Evolutionary conservation across 2,113 vertebrate species (phyloP).

Genomic region (Brachirus orientalis): DNA sequence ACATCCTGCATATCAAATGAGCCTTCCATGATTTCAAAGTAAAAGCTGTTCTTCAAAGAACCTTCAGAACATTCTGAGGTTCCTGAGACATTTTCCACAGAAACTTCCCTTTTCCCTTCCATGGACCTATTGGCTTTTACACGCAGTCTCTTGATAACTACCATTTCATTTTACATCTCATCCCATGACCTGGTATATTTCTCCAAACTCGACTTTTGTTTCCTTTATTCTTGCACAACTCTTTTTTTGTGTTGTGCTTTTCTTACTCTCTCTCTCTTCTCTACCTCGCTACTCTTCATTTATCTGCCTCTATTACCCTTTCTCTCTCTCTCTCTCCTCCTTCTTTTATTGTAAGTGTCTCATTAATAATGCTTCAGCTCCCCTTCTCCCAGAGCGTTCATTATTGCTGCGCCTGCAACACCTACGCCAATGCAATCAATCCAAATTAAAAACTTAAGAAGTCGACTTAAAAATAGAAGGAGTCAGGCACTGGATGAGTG

Average conservation of each 20-base stretch:
- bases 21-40: no score
- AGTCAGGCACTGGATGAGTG: slow-evolving; percentile 2
- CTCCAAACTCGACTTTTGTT: background rate
- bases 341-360: slow-evolving; percentile 61
- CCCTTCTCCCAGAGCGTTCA: slow-evolving; percentile 50
- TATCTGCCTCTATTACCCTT: slow-evolving; percentile 26
- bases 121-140: background rate
- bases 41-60: no score
- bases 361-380: slow-evolving; percentile 63
- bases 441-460: slow-evolving; percentile 62
- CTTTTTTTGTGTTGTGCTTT: background rate
- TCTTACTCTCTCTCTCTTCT: background rate
- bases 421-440: slow-evolving; percentile 60
- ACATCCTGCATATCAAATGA: no score
- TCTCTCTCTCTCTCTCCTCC: background rate
- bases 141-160: background rate
- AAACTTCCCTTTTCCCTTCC: no score
- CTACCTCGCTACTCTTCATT: slow-evolving; percentile 6
- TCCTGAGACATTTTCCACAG: no score
- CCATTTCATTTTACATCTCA: background rate
- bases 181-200: background rate
- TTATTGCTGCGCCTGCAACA: slow-evolving; percentile 51
- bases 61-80: no score
- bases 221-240: background rate
- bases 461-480: slow-evolving; percentile 39